Base-by-base conservation (phyloP, 53 echinoderm and acorn worm genomes). In the Paelopatides confundens region DNA sequence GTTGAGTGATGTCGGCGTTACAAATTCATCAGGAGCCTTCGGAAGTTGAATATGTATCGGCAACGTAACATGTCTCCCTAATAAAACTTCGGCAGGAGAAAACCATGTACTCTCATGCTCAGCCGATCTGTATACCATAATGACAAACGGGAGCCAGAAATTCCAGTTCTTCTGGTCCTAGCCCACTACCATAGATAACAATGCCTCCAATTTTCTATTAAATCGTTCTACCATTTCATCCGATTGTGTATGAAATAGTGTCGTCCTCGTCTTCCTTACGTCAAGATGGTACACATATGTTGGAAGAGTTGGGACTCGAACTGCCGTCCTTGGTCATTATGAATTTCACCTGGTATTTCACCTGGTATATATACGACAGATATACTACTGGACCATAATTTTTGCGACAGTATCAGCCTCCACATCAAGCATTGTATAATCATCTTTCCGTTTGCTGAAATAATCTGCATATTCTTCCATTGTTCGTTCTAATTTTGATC, bases 371-470 rank as follows among this genome's bases (percentile, higher is more conserved):
- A 86, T 68, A 49, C 90, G 62, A 52, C 90, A 81, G 28, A 90
- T 69, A 21, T 85, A 77, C 76, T 90, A 85, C 26, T 53, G 48
- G 17, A 85, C 67, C 33, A 90, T 30, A n/a, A 86, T 40, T 8
- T 49, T 43, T 24, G 90, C 86, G 14, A 90, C 90, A 31, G 81
- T 68, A 9, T 67, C 27, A 13, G 90, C 90, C 37, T 67, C 71
- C 26, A 79, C 15, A 26, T 78, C 86, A 6, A 70, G 38, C 34
- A 87, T 31, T 12, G 91, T 40, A 47, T 81, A 91, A 6, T 87
- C 87, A 39, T 91, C 87, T 27, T 82, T 82, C 91, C 91, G 87
- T 71, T 91, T 87, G 33, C 69, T 82, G 46, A 91, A 91, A 58
- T 87, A 91, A 70, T 91, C 91, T 12, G 82, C 54, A 77, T 12